These are phyloP conservation scores for Sicus ferrugineus DNA, from an alignment of 2,888 invertebrate species.

Conservation along the genomic window DNA sequence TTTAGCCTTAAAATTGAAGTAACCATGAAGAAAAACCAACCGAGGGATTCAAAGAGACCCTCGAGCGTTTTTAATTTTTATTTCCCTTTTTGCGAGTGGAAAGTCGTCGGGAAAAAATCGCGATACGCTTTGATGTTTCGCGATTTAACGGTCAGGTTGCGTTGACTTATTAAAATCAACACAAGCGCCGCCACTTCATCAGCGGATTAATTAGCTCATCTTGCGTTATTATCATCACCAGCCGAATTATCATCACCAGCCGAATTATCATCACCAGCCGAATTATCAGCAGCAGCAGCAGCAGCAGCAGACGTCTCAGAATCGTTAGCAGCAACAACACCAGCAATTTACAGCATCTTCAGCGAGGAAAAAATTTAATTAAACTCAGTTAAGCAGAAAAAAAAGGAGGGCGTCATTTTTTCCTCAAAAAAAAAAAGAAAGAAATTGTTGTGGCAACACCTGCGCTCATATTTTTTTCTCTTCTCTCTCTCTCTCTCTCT, in stretches of 20 bases:
- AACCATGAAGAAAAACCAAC: not conserved
- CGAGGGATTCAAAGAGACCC: too few relatives aligned
- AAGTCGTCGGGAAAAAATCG: not conserved
- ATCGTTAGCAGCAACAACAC: not conserved
- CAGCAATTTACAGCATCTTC: not conserved
- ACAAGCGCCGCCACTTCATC: constrained; percentile 31
- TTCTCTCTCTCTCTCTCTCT: too few relatives aligned
- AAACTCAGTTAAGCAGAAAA: constrained; percentile 7
- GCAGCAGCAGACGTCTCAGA: not conserved
- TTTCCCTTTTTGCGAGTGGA: too few relatives aligned
- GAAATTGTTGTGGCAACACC: constrained; percentile 27
- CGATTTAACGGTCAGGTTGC: not conserved
- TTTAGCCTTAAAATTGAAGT: not conserved
- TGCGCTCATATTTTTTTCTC: constrained; percentile 22
- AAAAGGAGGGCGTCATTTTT: not conserved
- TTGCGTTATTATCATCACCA: not conserved
- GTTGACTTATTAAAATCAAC: constrained; percentile 29
- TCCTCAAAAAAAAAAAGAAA: too few relatives aligned
- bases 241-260: not conserved
- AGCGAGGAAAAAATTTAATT: constrained; percentile 28
- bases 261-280: not conserved
- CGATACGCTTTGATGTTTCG: constrained; percentile 14
- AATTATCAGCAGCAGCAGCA: not conserved
- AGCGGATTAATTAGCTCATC: constrained; percentile 23
- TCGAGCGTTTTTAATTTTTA: too few relatives aligned